Conservation (phyloP, 2,797 vertebrate genomes). For the Sebastes cheni region DNA sequence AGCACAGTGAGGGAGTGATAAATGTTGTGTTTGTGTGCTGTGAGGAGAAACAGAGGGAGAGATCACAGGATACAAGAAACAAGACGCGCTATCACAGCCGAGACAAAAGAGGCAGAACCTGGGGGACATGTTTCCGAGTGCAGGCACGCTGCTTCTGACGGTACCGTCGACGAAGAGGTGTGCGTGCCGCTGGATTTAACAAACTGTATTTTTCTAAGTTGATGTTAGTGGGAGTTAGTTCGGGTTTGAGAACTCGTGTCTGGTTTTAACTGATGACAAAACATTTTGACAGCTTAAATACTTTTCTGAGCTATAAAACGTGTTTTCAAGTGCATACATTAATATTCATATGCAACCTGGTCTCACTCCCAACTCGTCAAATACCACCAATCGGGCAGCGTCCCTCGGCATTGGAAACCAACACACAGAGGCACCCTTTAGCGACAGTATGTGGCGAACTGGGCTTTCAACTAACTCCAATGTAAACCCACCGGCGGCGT, state of each 20-base stretch:
- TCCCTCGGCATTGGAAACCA: too few species aligned
- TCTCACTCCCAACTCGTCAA: too few species aligned
- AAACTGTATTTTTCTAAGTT: background rate
- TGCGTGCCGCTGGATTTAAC: background rate
- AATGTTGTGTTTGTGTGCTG: constrained; percentile 60
- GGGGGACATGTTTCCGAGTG: constrained; percentile 55
- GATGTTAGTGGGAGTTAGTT: background rate
- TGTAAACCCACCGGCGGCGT: rapidly evolving
- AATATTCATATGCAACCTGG: background rate
- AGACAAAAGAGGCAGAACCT: constrained; percentile 69
- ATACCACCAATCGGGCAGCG: too few species aligned
- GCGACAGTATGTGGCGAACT: too few species aligned
- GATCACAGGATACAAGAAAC: constrained; percentile 72
- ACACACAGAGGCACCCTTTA: too few species aligned
- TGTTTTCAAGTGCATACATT: background rate
- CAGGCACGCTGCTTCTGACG: constrained; percentile 36
- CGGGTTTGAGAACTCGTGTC: background rate
- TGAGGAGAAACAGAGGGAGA: constrained; percentile 54
- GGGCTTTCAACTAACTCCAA: too few species aligned
- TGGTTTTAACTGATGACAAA: background rate
- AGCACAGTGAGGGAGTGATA: constrained; percentile 54
- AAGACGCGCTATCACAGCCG: constrained; percentile 49
- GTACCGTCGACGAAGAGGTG: constrained; percentile 17
- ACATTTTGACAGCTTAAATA: background rate
- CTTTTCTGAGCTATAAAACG: background rate